Conservation (phyloP, 1,140 invertebrate species). For the Oryzaephilus surinamensis region DNA sequence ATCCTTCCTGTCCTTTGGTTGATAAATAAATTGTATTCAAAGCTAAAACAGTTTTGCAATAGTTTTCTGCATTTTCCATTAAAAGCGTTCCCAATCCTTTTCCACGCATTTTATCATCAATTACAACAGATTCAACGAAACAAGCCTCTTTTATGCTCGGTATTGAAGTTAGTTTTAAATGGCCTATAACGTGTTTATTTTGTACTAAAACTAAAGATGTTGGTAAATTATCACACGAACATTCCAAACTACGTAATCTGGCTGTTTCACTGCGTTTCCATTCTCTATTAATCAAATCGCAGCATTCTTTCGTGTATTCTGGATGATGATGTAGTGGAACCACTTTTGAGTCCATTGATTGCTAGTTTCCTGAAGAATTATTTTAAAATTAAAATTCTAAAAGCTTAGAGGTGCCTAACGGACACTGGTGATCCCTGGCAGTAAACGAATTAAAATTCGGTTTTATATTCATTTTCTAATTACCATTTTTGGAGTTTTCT, state of each 20-base stretch:
- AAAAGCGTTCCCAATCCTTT: constrained; percentile 61
- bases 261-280: constrained; percentile 68
- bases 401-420: no score
- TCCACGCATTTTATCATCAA: constrained; percentile 53
- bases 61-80: constrained; percentile 58
- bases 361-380: no score
- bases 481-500: no score
- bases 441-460: no score
- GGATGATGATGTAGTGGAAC: constrained; percentile 57
- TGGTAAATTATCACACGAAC: constrained; percentile 59
- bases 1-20: constrained; percentile 64
- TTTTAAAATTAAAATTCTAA: no score
- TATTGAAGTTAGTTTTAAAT: constrained; percentile 61
- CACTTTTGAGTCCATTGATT: constrained; percentile 35
- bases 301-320: constrained; percentile 54
- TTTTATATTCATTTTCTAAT: no score
- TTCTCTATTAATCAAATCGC: constrained; percentile 64
- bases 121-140: constrained; percentile 68
- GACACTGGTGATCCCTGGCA: no score
- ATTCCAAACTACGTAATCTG: constrained; percentile 55
- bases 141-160: constrained; percentile 53
- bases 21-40: constrained; percentile 58
- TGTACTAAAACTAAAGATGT: constrained; percentile 57
- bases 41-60: constrained; percentile 47
- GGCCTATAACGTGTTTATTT: constrained; percentile 52